Conservation (phyloP, 2,797 vertebrate species). For the Hemibagrus guttatus region DNA sequence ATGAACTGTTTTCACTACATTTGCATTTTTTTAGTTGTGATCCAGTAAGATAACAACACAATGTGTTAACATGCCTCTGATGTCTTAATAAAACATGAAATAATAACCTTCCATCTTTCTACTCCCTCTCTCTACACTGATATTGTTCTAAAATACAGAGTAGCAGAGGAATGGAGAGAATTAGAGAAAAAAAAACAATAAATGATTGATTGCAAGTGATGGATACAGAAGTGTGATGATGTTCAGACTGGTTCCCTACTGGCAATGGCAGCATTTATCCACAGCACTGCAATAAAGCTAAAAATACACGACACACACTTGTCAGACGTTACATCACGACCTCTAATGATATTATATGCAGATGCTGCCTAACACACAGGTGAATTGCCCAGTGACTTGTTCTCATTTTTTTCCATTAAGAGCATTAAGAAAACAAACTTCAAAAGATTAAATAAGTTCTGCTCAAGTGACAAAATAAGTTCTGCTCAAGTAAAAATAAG, state of each 20-base stretch:
- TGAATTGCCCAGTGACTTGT: neutral
- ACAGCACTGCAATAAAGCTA: constrained; percentile 37
- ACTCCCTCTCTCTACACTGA: neutral
- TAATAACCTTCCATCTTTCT: neutral
- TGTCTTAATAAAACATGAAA: neutral
- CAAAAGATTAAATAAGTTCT: neutral
- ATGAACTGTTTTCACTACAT: neutral
- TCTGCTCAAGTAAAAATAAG: neutral
- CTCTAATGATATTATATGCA: neutral
- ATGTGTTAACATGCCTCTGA: neutral
- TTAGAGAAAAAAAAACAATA: neutral
- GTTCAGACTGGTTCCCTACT: constrained; percentile 27
- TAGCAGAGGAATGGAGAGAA: neutral
- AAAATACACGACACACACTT: constrained; percentile 39
- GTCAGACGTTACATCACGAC: neutral
- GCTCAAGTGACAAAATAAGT: neutral
- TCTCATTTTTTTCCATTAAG: neutral
- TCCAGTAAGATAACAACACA: neutral
- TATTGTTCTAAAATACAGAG: neutral
- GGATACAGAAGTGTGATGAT: constrained; percentile 16
- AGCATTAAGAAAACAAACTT: neutral
- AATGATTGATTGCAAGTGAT: neutral
- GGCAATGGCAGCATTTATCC: constrained; percentile 36
- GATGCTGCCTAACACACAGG: neutral
- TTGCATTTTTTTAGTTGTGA: neutral